phyloP scores from a whole-genome alignment of 1,140 invertebrate genomes.

The Leptinotarsa lineolata region DNA sequence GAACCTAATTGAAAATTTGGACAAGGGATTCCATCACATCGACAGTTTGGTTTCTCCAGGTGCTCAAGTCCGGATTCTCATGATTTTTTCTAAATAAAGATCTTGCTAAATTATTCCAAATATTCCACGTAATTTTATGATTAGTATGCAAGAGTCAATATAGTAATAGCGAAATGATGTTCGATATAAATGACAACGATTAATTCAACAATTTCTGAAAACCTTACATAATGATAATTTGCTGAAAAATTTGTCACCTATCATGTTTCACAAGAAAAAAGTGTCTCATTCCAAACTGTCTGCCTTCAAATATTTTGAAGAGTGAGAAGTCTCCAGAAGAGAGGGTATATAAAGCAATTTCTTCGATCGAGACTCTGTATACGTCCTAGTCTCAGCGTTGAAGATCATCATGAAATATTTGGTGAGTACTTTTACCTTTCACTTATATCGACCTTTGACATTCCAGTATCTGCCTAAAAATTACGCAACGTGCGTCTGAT shows the following conservation, averaged over 20 bases:
- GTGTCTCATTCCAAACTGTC: conserved; percentile 9
- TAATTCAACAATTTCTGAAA: not conserved
- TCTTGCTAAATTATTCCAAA: no score
- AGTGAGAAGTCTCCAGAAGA: conserved; percentile 25
- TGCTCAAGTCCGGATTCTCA: no score
- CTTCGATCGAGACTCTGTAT: conserved; percentile 15
- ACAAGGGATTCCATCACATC: no score
- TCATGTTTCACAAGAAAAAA: conserved; percentile 16
- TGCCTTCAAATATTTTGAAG: conserved; percentile 2
- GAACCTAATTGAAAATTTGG: no score
- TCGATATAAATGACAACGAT: not conserved
- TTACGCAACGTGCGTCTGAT: conserved; percentile 16
- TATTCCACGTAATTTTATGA: no score
- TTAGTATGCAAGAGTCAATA: no score
- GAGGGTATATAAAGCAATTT: conserved; percentile 27
- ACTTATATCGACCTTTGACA: conserved; percentile 19
- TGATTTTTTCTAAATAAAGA: no score
- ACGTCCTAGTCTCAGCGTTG: conserved; percentile 15
- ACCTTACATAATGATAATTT: not conserved
- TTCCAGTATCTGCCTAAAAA: not conserved
- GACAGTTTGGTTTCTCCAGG: no score
- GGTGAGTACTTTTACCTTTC: conserved; percentile 25
- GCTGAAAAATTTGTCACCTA: not conserved
- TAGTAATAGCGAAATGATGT: not conserved
- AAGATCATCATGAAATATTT: conserved; percentile 24